Base-by-base conservation (phyloP, 2,797 vertebrate genomes). In the Lycodopsis pacificus region DNA sequence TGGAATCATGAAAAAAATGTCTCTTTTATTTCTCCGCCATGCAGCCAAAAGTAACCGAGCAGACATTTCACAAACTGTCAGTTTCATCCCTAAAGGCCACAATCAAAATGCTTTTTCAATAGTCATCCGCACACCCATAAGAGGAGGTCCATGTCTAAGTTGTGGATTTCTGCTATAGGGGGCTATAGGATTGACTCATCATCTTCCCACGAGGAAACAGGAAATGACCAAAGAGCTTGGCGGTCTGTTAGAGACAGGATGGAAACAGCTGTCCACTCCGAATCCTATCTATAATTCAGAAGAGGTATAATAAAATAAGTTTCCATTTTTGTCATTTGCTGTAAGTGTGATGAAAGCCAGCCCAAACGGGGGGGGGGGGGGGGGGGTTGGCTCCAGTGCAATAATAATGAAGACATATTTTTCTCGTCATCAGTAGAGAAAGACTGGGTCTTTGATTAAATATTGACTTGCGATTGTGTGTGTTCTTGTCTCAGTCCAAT, bases 391-490 rank as follows among this genome's bases (percentile, higher is more conserved):
- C 77, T 88, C 58, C 62, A 19, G 78, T 65, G 80, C 66, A 84
- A 82, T 87, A 78, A 81, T 91, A 89, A 93, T 89, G 86, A 91
- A 92, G 86, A 93, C 84, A 72, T 84, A 86, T 86, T 81, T 77
- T 77, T 71, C 64, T 59, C 61, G 80, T 89, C 82, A 86, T 90
- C 89, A 83, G 85, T 75, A 65, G 79, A 86, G 67, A 89, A 83
- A 67, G 78, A 68, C 81, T 17, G 67, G 51, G 27, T 76, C 81
- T 82, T 84, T 94, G 90, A 95, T 95, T 93, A 94, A 94, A 95
- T 93, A 95, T 94, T 95, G 93, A 95, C 93, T 90, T 7, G 8
- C 8, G 6, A 89, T 93, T 79, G 86, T 92, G 90, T 92, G 87
- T 91, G 84, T 92, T 91, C 80, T 79, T 89, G 73, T 87, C 89